Conservation (phyloP, 2,888 invertebrate genomes). For the Lysandra bellargus region DNA sequence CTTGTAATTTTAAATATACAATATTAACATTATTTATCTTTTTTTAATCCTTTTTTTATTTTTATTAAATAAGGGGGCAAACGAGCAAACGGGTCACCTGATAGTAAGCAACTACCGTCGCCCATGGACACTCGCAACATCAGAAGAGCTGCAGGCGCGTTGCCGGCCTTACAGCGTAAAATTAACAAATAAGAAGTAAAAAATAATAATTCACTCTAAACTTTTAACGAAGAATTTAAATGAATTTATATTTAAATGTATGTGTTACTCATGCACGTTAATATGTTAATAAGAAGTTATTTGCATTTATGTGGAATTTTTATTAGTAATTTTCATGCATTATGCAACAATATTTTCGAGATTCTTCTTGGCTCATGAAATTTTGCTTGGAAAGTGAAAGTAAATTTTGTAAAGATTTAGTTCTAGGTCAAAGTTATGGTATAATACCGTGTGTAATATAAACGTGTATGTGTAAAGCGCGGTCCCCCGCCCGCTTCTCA, state of each 20-base stretch:
- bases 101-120: too few species aligned
- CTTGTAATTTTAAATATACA: constrained; percentile 64
- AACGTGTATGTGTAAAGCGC: too few species aligned
- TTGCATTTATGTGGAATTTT: background rate
- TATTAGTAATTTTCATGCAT: background rate
- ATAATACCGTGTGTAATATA: too few species aligned
- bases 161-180: background rate
- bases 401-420: too few species aligned
- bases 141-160: too few species aligned
- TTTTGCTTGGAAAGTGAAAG: too few species aligned
- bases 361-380: background rate
- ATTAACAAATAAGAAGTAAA: background rate
- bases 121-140: too few species aligned
- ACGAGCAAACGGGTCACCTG: too few species aligned
- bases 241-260: constrained; percentile 38
- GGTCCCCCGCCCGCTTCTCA: too few species aligned
- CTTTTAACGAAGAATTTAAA: constrained; percentile 11
- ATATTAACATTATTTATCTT: constrained; percentile 46
- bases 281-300: background rate
- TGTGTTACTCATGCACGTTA: background rate
- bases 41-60: background rate
- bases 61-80: too few species aligned
- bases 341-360: background rate
- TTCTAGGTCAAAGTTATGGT: too few species aligned
- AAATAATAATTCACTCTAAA: background rate